Conservation (phyloP, 2,888 invertebrate species). For the Parelbella ahira region DNA sequence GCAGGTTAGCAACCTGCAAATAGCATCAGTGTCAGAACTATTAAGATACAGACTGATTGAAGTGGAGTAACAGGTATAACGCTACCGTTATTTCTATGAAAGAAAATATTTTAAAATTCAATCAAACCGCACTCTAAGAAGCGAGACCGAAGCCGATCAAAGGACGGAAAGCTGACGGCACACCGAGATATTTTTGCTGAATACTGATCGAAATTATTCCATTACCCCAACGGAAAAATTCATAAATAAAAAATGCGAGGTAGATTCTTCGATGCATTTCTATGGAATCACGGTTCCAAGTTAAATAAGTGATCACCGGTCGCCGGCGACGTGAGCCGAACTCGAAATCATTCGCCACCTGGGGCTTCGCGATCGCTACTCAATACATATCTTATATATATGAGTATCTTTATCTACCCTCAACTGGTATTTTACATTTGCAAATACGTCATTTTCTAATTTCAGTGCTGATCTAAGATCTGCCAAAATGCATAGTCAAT, state of each 20-base stretch:
- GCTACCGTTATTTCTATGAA: conserved; percentile 27
- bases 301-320: conserved; percentile 78
- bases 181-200: conserved; percentile 55
- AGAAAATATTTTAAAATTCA: conserved; percentile 48
- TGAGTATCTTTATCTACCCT: conserved; percentile 13
- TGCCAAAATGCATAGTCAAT: too few species aligned
- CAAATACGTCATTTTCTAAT: conserved; percentile 4
- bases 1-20: conserved; percentile 9
- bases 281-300: conserved; percentile 71
- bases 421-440: conserved; percentile 1
- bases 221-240: conserved; percentile 63
- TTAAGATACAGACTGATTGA: conserved; percentile 4
- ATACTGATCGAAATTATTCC: conserved; percentile 74
- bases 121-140: conserved; percentile 50
- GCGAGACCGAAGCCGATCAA: conserved; percentile 46
- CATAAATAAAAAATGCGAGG: conserved; percentile 70
- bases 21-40: conserved; percentile 15
- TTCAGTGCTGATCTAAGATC: too few species aligned
- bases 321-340: conserved; percentile 61
- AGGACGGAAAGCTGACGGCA: conserved; percentile 45
- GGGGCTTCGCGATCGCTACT: conserved; percentile 36
- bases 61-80: conserved; percentile 1
- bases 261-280: conserved; percentile 63
- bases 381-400: conserved; percentile 14
- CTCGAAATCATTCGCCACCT: conserved; percentile 47